phyloP scores from a whole-genome alignment of 2,888 invertebrate genomes.

The Nomada ruficornis region DNA sequence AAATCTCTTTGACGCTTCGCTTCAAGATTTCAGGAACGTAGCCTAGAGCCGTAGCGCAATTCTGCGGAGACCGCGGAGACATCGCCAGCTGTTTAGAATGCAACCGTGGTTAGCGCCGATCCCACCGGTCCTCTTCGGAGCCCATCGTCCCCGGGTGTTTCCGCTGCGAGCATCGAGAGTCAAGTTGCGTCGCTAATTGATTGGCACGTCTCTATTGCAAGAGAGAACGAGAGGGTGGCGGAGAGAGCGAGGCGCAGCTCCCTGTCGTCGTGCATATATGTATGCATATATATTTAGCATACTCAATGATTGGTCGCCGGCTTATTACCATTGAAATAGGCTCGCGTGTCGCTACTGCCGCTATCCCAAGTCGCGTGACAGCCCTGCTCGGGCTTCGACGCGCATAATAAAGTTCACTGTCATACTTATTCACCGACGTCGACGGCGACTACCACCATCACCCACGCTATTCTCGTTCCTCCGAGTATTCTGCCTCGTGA shows the following conservation, averaged over 20 bases:
- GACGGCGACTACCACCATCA: constrained; percentile 31
- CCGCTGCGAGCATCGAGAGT: constrained; percentile 53
- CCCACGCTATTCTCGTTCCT: constrained; percentile 21
- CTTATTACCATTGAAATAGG: constrained; percentile 80
- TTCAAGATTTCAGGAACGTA: constrained; percentile 14
- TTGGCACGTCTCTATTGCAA: constrained; percentile 75
- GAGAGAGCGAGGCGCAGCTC: constrained; percentile 35
- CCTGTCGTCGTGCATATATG: constrained; percentile 71
- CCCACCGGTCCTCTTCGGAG: constrained; percentile 69
- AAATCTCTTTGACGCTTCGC: background rate
- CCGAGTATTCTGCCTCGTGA: constrained; percentile 19
- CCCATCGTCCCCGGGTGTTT: constrained; percentile 50
- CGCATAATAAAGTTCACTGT: constrained; percentile 79
- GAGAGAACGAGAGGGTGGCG: background rate
- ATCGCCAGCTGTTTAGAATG: constrained; percentile 77
- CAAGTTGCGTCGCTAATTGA: constrained; percentile 76
- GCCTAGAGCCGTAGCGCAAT: constrained; percentile 12
- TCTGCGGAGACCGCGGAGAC: constrained; percentile 58
- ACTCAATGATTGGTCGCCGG: constrained; percentile 78
- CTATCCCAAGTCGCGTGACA: constrained; percentile 71
- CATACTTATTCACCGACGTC: constrained; percentile 70
- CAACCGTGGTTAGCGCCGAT: constrained; percentile 73
- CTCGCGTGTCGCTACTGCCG: constrained; percentile 67
- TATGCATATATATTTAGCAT: constrained; percentile 79
- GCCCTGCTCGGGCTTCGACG: constrained; percentile 68